Percentiles rank a stretch among this genome's conserved stretches.
Conservation (phyloP, 2,113 vertebrate genomes). For the Cynocephalus volans region DNA sequence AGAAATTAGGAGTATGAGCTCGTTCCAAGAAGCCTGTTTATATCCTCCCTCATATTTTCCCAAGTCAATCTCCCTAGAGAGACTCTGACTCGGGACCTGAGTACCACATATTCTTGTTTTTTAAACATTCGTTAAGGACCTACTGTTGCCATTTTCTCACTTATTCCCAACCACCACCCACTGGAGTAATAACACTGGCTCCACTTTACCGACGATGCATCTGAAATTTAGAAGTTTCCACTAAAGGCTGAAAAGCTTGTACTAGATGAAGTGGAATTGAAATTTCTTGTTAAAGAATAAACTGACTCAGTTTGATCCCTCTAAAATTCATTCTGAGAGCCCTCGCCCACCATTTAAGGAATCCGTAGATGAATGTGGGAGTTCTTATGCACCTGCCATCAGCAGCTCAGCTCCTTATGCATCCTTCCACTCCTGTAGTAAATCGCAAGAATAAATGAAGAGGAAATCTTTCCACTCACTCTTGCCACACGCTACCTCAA, state of each 20-base stretch:
- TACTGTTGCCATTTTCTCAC: neutral
- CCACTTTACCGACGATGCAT: neutral
- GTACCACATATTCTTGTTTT: neutral
- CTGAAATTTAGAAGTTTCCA: conserved; percentile 1
- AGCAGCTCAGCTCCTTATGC: neutral
- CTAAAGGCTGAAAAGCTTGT: neutral
- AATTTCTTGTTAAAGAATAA: conserved; percentile 25
- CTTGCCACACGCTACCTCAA: neutral
- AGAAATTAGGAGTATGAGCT: neutral
- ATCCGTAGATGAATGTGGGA: neutral
- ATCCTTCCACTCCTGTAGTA: neutral
- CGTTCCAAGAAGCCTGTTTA: conserved; percentile 59
- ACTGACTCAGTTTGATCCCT: neutral
- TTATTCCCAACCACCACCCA: neutral
- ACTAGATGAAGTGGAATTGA: neutral
- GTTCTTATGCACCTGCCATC: neutral
- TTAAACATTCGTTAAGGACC: neutral
- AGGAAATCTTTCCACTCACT: neutral
- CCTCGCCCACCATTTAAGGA: conserved; percentile 5
- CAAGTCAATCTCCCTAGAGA: neutral
- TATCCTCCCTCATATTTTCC: neutral
- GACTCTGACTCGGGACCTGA: neutral
- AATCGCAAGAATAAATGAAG: conserved; percentile 34
- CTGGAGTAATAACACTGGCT: neutral
- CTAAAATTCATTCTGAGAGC: conserved; percentile 27